Evolutionary conservation across 2,888 invertebrate genomes (phyloP).

Genomic region (Ceriagrion tenellum): DNA sequence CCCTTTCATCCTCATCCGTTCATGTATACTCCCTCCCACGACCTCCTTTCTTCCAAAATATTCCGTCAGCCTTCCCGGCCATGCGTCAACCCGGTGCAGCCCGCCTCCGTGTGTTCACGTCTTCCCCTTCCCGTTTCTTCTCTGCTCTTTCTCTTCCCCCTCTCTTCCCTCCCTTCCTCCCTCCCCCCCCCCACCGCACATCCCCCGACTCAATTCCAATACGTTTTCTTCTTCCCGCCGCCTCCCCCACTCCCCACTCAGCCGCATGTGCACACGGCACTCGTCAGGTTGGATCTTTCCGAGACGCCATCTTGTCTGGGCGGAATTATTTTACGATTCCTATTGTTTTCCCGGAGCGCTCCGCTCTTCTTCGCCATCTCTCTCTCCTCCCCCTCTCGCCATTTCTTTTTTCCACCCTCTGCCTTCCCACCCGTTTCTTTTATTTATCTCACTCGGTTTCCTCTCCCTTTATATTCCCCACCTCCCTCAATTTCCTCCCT

Average conservation of each 20-base stretch:
- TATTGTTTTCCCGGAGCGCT: slow-evolving; percentile 5
- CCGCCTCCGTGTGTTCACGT: slow-evolving; percentile 70
- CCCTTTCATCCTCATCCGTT: slow-evolving; percentile 3
- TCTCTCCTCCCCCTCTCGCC: neutral
- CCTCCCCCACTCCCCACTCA: slow-evolving; percentile 62
- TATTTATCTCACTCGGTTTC: neutral
- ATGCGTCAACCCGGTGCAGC: slow-evolving; percentile 72
- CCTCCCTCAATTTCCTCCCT: neutral
- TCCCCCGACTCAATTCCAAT: slow-evolving; percentile 29
- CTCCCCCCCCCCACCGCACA: slow-evolving; percentile 68
- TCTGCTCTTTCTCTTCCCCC: slow-evolving; percentile 62
- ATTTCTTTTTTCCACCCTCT: neutral
- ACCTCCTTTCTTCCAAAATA: slow-evolving; percentile 70
- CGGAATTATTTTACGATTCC: slow-evolving; percentile 55
- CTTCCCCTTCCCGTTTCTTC: slow-evolving; percentile 68
- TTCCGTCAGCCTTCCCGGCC: slow-evolving; percentile 69
- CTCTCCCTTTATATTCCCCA: neutral
- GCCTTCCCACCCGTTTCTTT: neutral
- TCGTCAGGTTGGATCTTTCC: slow-evolving; percentile 20
- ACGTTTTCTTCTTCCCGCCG: slow-evolving; percentile 59
- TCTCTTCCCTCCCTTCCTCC: slow-evolving; percentile 52
- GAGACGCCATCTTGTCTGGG: slow-evolving; percentile 55
- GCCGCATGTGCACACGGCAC: slow-evolving; percentile 28
- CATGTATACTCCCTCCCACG: slow-evolving; percentile 37
- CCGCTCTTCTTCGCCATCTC: neutral